A percentile compares a stretch with the other conserved stretches of the same genome.
Conservation (phyloP, 2,797 vertebrate genomes). For the Gallinago nigripennis region DNA sequence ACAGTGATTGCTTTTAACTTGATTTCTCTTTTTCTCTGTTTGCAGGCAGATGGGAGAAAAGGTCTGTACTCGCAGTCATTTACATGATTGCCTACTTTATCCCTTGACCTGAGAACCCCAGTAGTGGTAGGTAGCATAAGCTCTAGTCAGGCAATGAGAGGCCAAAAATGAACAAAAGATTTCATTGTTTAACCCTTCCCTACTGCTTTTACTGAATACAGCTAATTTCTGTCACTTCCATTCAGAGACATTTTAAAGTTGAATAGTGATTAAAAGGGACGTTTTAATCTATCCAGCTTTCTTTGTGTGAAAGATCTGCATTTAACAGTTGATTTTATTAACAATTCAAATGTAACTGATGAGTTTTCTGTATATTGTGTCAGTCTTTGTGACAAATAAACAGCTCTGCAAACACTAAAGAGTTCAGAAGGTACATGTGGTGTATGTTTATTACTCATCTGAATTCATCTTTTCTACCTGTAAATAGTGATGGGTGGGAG, state of each 20-base stretch:
- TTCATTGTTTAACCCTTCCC: neutral
- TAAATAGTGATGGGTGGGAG: neutral
- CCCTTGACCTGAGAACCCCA: conserved; percentile 20
- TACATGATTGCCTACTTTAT: conserved; percentile 43
- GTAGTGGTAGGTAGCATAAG: neutral
- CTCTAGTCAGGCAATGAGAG: neutral
- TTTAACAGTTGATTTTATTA: conserved; percentile 21
- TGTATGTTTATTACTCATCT: neutral
- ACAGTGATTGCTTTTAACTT: conserved; percentile 6
- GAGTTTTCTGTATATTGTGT: neutral
- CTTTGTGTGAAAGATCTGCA: neutral
- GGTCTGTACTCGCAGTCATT: conserved; percentile 29
- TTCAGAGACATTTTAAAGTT: neutral
- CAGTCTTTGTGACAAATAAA: conserved; percentile 14
- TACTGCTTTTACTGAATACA: conserved; percentile 24
- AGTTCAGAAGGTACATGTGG: neutral
- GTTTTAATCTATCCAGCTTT: neutral
- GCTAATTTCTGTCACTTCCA: conserved; percentile 37
- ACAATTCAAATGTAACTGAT: neutral
- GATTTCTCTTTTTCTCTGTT: conserved; percentile 47
- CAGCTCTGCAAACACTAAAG: neutral
- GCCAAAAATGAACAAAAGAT: neutral
- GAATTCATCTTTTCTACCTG: neutral
- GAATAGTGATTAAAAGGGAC: neutral
- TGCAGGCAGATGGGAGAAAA: conserved; percentile 6